Conservation (phyloP, 2,113 vertebrate species). For the Elanoides forficatus region DNA sequence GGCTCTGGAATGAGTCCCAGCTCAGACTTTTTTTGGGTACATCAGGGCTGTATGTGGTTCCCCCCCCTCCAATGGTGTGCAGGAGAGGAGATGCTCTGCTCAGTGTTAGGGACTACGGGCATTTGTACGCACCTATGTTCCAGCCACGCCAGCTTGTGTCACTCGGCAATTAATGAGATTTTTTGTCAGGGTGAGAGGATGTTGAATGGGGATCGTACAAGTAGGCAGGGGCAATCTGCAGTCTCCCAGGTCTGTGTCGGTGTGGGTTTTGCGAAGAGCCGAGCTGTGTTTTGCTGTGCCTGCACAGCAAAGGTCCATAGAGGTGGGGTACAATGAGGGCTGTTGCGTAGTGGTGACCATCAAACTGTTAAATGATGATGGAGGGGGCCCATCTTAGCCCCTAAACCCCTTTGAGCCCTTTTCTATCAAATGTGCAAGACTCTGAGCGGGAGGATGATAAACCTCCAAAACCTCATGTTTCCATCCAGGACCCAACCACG, state of each 20-base stretch:
- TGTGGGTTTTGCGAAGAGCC: accelerated
- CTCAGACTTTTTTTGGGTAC: background rate
- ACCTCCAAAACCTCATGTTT: background rate
- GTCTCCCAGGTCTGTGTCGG: background rate
- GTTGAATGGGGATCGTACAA: background rate
- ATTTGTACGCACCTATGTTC: background rate
- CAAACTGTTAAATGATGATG: background rate
- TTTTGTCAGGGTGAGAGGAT: background rate
- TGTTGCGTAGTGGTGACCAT: background rate
- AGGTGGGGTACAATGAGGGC: background rate
- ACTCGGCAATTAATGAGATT: background rate
- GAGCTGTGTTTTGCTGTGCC: background rate
- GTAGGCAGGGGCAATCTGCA: background rate
- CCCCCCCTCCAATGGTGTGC: accelerated
- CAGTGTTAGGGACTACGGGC: accelerated
- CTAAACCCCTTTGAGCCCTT: background rate
- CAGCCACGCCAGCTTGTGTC: background rate
- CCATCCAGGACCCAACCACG: background rate
- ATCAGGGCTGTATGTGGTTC: background rate
- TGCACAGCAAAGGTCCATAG: too few species aligned
- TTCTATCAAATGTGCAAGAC: background rate
- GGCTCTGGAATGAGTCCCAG: background rate
- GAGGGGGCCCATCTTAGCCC: background rate
- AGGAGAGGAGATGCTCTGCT: background rate
- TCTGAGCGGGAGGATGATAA: background rate